Conservation (phyloP, 1,140 invertebrate species). For the Drosophila tropicalis region DNA sequence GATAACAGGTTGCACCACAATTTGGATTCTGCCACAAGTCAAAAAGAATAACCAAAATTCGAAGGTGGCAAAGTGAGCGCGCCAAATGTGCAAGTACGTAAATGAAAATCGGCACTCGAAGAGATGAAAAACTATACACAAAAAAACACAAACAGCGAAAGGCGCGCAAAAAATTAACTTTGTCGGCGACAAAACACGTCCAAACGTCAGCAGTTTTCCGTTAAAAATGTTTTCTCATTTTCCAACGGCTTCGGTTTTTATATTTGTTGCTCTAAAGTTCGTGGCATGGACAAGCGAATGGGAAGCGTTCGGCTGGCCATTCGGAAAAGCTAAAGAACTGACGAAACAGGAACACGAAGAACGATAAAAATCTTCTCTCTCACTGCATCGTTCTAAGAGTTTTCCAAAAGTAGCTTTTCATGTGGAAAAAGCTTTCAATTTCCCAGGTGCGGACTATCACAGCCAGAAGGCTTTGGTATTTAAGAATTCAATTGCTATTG, state of each 20-base stretch:
- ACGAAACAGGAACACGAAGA: not conserved
- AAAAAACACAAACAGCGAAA: constrained; percentile 69
- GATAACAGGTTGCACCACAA: constrained; percentile 42
- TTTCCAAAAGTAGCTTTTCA: constrained; percentile 62
- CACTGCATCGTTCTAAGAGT: constrained; percentile 3
- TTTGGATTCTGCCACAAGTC: constrained; percentile 25
- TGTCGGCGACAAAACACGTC: constrained; percentile 47
- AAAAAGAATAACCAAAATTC: constrained; percentile 8
- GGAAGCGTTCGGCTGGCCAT: constrained; percentile 24
- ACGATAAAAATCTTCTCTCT: constrained; percentile 12
- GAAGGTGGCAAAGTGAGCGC: constrained; percentile 25
- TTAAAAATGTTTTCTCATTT: constrained; percentile 68
- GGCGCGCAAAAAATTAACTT: constrained; percentile 55
- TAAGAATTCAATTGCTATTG: too few species aligned
- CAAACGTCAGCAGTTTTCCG: constrained; percentile 65
- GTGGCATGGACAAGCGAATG: constrained; percentile 58
- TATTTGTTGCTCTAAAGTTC: constrained; percentile 60
- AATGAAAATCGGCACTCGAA: constrained; percentile 2
- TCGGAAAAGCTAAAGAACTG: constrained; percentile 14
- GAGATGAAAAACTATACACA: constrained; percentile 38
- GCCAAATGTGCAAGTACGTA: constrained; percentile 8
- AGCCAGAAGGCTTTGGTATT: too few species aligned
- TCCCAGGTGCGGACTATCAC: not conserved
- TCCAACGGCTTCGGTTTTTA: constrained; percentile 60
- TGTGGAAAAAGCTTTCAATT: constrained; percentile 46